A percentile compares a stretch with the other conserved stretches of the same genome.
Evolutionary conservation across 2,888 invertebrate species (phyloP).

Genomic region (Noctua janthina): DNA sequence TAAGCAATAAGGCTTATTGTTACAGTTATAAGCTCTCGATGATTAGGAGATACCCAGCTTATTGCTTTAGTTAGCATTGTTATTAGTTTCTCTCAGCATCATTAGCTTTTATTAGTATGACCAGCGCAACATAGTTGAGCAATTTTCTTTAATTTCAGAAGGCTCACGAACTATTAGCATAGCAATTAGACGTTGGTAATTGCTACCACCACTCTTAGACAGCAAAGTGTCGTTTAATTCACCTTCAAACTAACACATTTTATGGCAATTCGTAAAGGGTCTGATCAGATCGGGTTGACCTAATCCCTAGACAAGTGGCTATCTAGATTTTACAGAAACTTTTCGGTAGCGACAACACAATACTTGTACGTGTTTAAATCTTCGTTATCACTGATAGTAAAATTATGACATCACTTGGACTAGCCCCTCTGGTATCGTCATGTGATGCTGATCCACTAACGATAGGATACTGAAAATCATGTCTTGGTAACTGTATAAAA

Average conservation of each 20-base stretch:
- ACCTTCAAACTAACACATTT: neutral
- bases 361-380: no score
- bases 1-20: neutral
- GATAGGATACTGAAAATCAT: no score
- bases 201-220: neutral
- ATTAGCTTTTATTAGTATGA: slow-evolving; percentile 23
- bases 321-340: neutral
- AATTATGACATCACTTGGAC: no score
- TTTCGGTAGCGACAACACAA: neutral
- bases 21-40: neutral
- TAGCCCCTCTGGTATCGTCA: no score
- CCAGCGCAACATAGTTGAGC: neutral
- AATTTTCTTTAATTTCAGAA: neutral
- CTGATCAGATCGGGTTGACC: neutral
- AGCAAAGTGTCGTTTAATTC: neutral
- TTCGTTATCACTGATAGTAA: no score
- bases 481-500: no score
- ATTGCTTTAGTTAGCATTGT: slow-evolving; percentile 22
- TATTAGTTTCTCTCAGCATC: slow-evolving; percentile 24
- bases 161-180: slow-evolving; percentile 1
- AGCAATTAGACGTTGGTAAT: neutral
- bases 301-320: neutral
- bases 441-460: no score
- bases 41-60: neutral
- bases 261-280: neutral